Conservation (phyloP, 1,140 invertebrate species). For the Orchestia grillus region DNA sequence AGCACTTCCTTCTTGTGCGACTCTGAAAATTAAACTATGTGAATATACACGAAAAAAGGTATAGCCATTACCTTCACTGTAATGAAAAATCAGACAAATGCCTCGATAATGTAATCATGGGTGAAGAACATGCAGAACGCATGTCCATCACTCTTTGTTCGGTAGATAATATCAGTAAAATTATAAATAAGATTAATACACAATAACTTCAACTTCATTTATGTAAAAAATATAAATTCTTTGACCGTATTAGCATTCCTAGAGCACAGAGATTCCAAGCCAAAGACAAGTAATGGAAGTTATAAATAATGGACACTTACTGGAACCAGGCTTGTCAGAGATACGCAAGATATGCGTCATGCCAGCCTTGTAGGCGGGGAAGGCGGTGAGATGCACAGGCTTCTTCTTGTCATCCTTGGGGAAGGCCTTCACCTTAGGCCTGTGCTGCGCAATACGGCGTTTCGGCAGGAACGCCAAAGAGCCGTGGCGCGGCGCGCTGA, state of each 20-base stretch:
- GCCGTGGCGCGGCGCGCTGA: conserved; percentile 98
- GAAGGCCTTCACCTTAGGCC: conserved; percentile 99
- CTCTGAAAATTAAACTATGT: conserved; percentile 77
- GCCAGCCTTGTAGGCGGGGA: conserved; percentile 98
- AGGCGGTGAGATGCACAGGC: conserved; percentile 97
- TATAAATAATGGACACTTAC: no score
- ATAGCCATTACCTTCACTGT: not conserved
- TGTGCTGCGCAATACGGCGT: conserved; percentile 93
- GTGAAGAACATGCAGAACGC: not conserved
- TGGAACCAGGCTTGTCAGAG: conserved; percentile 98
- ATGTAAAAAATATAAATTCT: no score
- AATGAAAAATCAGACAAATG: conserved; percentile 12
- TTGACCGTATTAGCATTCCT: no score
- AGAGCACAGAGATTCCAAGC: no score
- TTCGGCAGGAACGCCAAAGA: conserved; percentile 99
- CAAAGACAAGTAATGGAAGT: no score
- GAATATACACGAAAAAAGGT: no score
- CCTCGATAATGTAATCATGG: conserved; percentile 20
- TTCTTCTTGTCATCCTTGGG: conserved; percentile 98
- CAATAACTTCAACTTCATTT: no score
- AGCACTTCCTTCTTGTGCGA: conserved; percentile 99
- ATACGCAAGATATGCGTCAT: conserved; percentile 99
- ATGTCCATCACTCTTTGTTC: not conserved
- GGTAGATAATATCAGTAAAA: conserved; percentile 19
- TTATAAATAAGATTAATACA: no score